Conservation (phyloP, 2,888 invertebrate genomes). For the Globia sparganii region DNA sequence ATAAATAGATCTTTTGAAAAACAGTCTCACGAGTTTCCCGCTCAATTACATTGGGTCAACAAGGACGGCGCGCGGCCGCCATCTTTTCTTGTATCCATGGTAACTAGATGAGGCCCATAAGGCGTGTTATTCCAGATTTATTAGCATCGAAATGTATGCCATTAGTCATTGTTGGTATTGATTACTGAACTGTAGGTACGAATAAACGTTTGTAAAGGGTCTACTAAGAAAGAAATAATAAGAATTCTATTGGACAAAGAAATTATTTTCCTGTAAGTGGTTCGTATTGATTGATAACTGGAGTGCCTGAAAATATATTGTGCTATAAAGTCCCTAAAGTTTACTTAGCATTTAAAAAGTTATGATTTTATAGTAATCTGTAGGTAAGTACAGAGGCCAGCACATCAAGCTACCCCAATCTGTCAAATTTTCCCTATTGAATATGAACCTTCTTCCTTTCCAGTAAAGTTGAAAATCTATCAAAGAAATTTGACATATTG, state of each 20-base stretch:
- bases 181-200: slow-evolving; percentile 17
- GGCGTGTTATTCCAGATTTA: slow-evolving; percentile 34
- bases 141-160: slow-evolving; percentile 39
- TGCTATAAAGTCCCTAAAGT: background rate
- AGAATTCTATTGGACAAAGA: slow-evolving; percentile 1
- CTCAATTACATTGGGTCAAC: slow-evolving; percentile 40
- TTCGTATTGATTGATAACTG: background rate
- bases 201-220: slow-evolving; percentile 36
- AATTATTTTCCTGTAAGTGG: background rate
- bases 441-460: no score
- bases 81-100: slow-evolving; percentile 36
- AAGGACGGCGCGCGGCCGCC: slow-evolving; percentile 21
- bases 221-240: slow-evolving; percentile 4
- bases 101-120: slow-evolving; percentile 28
- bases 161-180: slow-evolving; percentile 27
- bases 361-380: background rate
- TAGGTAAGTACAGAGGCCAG: no score
- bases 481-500: no score
- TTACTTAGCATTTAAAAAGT: background rate
- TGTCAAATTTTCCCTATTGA: no score
- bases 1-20: slow-evolving; percentile 19
- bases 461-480: no score
- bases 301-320: slow-evolving; percentile 8
- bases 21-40: slow-evolving; percentile 14
- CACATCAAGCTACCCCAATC: no score